Conservation (phyloP, 2,888 invertebrate species). For the Tineola bisselliella region DNA sequence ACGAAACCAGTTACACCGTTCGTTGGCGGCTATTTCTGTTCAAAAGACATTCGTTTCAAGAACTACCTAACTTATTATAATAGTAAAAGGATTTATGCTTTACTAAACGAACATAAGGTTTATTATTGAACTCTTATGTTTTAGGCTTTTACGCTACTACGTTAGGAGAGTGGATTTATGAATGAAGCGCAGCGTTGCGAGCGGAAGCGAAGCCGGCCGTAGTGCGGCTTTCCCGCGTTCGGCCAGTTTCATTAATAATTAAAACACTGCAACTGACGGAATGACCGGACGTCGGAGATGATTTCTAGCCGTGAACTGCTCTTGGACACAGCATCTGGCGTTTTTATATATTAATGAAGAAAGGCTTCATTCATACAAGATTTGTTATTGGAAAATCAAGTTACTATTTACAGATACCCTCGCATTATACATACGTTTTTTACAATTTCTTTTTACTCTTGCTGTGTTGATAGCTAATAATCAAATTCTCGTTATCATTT, state of each 20-base stretch:
- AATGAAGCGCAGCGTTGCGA: slow-evolving; percentile 65
- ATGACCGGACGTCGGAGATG: slow-evolving; percentile 52
- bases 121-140: slow-evolving; percentile 23
- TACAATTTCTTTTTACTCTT: background rate
- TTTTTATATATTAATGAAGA: background rate
- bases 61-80: background rate
- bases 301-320: slow-evolving; percentile 42
- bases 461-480: background rate
- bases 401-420: background rate
- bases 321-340: background rate
- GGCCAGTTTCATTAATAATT: slow-evolving; percentile 67
- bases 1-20: slow-evolving; percentile 51
- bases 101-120: slow-evolving; percentile 29
- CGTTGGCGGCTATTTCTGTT: slow-evolving; percentile 56
- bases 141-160: slow-evolving; percentile 21
- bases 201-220: slow-evolving; percentile 60
- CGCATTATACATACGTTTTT: background rate
- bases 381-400: background rate
- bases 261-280: slow-evolving; percentile 51
- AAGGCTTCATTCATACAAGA: background rate
- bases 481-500: slow-evolving; percentile 9
- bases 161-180: slow-evolving; percentile 45
- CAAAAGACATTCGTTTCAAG: slow-evolving; percentile 13
- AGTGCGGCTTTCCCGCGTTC: slow-evolving; percentile 63
- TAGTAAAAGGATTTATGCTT: slow-evolving; percentile 20